A percentile compares a stretch with the other conserved stretches of the same genome.
Conservation (phyloP, 2,113 vertebrate genomes). For the Dicerorhinus sumatrensis region DNA sequence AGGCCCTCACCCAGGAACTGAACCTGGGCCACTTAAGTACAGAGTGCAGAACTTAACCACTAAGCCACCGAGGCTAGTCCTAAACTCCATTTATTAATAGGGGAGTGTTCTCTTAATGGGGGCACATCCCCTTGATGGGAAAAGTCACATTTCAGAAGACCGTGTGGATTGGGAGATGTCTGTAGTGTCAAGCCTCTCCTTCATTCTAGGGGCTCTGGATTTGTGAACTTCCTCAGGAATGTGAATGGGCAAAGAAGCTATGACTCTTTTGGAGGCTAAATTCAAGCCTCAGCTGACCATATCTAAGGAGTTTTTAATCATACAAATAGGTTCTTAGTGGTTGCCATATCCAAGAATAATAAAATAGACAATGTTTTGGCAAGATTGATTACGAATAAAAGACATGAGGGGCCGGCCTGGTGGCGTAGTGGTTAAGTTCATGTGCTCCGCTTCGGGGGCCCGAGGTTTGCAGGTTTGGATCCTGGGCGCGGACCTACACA, state of each 20-base stretch:
- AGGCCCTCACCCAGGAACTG: too few relatives aligned
- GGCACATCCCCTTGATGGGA: background rate
- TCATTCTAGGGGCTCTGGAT: background rate
- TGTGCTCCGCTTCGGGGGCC: too few relatives aligned
- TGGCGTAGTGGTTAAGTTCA: too few relatives aligned
- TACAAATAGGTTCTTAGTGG: background rate
- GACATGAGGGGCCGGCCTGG: background rate
- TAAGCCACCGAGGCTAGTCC: too few relatives aligned
- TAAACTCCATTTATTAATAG: background rate
- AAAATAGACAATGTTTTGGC: background rate
- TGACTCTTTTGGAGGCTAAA: background rate
- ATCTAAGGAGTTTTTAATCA: background rate
- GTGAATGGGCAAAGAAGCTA: background rate
- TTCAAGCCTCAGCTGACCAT: background rate
- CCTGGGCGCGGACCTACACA: too few relatives aligned
- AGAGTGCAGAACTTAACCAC: too few relatives aligned
- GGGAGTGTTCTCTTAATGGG: background rate
- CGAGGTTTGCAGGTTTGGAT: too few relatives aligned
- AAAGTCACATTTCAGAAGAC: background rate
- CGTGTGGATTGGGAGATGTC: background rate
- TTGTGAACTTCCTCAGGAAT: background rate
- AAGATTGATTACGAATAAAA: conserved; percentile 1
- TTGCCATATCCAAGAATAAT: background rate
- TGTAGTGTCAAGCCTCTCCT: background rate
- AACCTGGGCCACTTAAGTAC: too few relatives aligned